Percentiles rank a stretch among this genome's conserved stretches.
Conservation (phyloP, 2,888 invertebrate species). For the Synanthedon formicaeformis region DNA sequence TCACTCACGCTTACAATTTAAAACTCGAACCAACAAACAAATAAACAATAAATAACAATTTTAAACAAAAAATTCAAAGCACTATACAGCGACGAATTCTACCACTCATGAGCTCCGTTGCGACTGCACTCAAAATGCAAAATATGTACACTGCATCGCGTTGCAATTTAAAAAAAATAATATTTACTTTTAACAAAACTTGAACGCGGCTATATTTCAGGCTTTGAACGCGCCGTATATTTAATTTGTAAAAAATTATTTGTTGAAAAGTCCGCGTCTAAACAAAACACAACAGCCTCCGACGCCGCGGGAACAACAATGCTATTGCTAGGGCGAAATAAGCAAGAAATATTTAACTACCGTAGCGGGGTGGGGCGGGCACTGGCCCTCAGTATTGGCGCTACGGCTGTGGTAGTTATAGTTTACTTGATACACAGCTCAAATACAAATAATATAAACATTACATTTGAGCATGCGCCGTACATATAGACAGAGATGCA, state of each 20-base stretch:
- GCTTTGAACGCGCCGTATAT: neutral
- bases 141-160: constrained; percentile 61
- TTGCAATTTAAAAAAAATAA: constrained; percentile 35
- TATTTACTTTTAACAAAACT: neutral
- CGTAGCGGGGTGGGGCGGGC: constrained; percentile 61
- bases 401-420: constrained; percentile 71
- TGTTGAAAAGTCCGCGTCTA: constrained; percentile 49
- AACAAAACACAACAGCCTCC: constrained; percentile 68
- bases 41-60: constrained; percentile 20
- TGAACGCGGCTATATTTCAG: neutral
- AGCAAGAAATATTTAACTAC: constrained; percentile 73
- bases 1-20: constrained; percentile 29
- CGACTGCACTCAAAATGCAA: constrained; percentile 58
- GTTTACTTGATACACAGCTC: constrained; percentile 73
- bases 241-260: constrained; percentile 37
- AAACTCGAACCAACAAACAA: constrained; percentile 25
- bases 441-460: constrained; percentile 74
- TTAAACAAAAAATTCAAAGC: constrained; percentile 24
- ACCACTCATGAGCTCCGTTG: constrained; percentile 59
- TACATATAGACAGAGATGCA: constrained; percentile 47
- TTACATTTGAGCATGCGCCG: constrained; percentile 65
- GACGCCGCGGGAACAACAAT: constrained; percentile 69
- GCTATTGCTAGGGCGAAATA: constrained; percentile 70
- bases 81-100: constrained; percentile 54
- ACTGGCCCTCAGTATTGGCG: constrained; percentile 68